Evolutionary conservation across 2,797 vertebrate species (phyloP).

Genomic region (Karalla daura): DNA sequence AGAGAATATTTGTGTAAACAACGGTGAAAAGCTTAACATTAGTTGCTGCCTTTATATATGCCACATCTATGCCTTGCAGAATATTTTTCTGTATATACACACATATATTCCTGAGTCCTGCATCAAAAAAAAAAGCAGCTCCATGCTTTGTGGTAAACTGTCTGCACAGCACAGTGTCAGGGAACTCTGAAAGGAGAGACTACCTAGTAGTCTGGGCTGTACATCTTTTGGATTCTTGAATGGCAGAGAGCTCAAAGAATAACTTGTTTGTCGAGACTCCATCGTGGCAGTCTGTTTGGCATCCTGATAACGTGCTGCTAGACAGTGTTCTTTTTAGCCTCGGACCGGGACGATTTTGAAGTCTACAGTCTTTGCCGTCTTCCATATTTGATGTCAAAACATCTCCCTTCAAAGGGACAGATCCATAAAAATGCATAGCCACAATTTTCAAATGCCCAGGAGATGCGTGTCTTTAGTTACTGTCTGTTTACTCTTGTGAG

Average conservation of each 20-base stretch:
- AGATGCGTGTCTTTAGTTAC: constrained; percentile 76
- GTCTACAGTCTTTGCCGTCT: constrained; percentile 49
- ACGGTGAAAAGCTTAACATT: constrained; percentile 1
- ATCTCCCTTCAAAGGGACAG: constrained; percentile 64
- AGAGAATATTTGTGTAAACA: constrained; percentile 48
- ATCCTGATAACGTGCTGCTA: constrained; percentile 25
- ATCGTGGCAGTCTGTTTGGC: constrained; percentile 40
- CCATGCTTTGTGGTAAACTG: constrained; percentile 36
- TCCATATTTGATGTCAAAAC: constrained; percentile 80
- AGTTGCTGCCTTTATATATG: constrained; percentile 10
- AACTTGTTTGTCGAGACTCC: constrained; percentile 30
- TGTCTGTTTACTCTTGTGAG: constrained; percentile 70
- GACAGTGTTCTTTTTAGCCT: constrained; percentile 37
- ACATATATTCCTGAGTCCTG: constrained; percentile 2
- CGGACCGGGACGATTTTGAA: constrained; percentile 27
- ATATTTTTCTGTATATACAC: constrained; percentile 16
- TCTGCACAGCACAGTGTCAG: constrained; percentile 8
- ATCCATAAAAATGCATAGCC: constrained; percentile 70
- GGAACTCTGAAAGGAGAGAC: constrained; percentile 34
- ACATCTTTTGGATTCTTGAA: constrained; percentile 42
- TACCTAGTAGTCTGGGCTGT: constrained; percentile 43
- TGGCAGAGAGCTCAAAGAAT: constrained; percentile 49
- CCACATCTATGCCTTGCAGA: constrained; percentile 6
- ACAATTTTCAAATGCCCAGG: constrained; percentile 68
- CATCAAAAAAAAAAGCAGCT: constrained; percentile 7